These are phyloP conservation scores for Morpho achilles DNA, from an alignment of 2,888 invertebrate species.

Conservation along the genomic window DNA sequence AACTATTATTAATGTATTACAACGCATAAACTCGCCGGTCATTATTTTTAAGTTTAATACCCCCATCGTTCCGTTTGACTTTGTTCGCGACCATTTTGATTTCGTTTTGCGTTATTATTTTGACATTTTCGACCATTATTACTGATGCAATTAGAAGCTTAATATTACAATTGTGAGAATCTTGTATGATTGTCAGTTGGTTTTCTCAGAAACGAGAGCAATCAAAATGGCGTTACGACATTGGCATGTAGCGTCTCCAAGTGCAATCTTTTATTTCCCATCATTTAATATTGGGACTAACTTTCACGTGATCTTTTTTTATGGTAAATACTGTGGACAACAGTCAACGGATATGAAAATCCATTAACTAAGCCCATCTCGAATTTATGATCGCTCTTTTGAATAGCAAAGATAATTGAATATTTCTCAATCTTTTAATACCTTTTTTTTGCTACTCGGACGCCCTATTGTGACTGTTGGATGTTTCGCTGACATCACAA, in stretches of 20 bases:
- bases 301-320: constrained; percentile 2
- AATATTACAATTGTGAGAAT: constrained; percentile 15
- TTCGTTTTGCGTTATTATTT: constrained; percentile 33
- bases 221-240: constrained; percentile 13
- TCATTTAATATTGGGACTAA: background rate
- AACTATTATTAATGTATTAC: constrained; percentile 74
- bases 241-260: background rate
- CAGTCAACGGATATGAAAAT: constrained; percentile 15
- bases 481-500: constrained; percentile 18
- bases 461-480: constrained; percentile 21
- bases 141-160: constrained; percentile 26
- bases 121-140: constrained; percentile 32
- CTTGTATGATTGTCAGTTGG: constrained; percentile 10
- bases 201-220: constrained; percentile 14
- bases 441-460: constrained; percentile 16
- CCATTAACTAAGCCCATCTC: constrained; percentile 20
- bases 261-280: background rate
- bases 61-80: constrained; percentile 34
- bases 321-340: constrained; percentile 2
- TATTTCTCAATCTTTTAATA: constrained; percentile 34
- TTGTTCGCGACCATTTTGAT: constrained; percentile 35
- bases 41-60: constrained; percentile 47
- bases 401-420: constrained; percentile 37
- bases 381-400: constrained; percentile 19
- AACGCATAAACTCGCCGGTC: constrained; percentile 43